Evolutionary conservation across 2,888 invertebrate species (phyloP), one percentile per base, ranked within the genome.

Genomic region (Chymomyza fuscimana): DNA sequence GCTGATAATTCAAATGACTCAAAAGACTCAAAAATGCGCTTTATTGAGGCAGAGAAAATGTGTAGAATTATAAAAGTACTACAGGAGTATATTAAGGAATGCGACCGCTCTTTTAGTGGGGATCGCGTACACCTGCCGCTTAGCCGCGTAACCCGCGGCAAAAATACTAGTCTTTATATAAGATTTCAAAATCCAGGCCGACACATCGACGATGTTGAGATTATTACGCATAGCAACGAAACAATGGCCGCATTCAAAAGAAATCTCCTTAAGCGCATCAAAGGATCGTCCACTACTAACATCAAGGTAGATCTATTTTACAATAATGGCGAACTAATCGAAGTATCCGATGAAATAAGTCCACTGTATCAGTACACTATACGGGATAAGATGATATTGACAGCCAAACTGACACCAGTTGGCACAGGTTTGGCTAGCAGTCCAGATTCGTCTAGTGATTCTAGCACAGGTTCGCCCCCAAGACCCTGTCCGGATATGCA

Each of bases 11-110:
- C 76, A 69, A 83, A 87, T 54, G 89, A 89, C 50, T 87, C 88
- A 0, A 91, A 91, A 71, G 92, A 92, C 75, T 86, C 86, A 9
- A 90, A 91, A 76, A 86, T 91, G 86, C 89, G 91, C 54, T 88
- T 89, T 51, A 90, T 90, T 12, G 96, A 96, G 91, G 95, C 96
- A 6, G 94, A 95, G 72, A 95, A 96, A 92, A 97, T 98, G 96
- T 97, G 97, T 92, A 95, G 98, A 80, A 96, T 99, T 67, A 94
- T 99, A 92, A 96, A 97, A 92, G 98, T 98, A 89, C 94, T 99
- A 89, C 96, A 97, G 91, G 98, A 98, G 93, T 99, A 99, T 91
- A 95, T 99, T 76, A 96, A 96, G 86, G 98, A 98, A 93, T 98
- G 98, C 93, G 98, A 98, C 93, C 95, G 95, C 84, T 95, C 95